phyloP scores from a whole-genome alignment of 2,888 invertebrate species.

The Leucania comma region DNA sequence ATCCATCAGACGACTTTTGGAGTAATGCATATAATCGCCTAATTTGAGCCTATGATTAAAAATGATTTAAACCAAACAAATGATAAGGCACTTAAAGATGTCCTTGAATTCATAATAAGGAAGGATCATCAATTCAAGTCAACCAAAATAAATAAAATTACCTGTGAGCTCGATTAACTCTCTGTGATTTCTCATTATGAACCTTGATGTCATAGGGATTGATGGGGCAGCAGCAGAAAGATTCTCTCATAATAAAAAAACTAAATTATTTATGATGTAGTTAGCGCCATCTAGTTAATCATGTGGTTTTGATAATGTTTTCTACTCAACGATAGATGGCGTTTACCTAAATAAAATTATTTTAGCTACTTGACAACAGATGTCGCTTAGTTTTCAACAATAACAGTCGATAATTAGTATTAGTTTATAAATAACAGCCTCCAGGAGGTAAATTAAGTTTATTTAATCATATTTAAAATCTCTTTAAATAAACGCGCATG shows the following conservation, averaged over 20 bases:
- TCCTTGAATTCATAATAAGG: not conserved
- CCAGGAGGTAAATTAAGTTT: conserved; percentile 5
- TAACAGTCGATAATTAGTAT: conserved; percentile 38
- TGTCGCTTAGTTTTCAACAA: conserved; percentile 57
- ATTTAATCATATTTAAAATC: conserved; percentile 14
- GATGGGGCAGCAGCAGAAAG: not conserved
- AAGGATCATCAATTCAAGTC: too few species aligned
- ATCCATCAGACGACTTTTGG: not conserved
- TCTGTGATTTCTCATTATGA: not conserved
- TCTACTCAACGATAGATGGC: conserved; percentile 69
- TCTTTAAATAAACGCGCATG: conserved; percentile 81
- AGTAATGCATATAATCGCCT: conserved; percentile 8
- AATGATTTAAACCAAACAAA: conserved; percentile 1
- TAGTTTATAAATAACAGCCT: conserved; percentile 10
- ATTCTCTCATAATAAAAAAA: too few species aligned
- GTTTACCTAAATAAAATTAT: not conserved
- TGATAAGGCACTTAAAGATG: not conserved
- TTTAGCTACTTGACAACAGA: conserved; percentile 64
- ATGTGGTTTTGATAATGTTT: not conserved
- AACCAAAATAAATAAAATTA: not conserved
- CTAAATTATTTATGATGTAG: not conserved
- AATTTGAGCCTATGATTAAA: conserved; percentile 12
- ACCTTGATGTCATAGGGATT: not conserved
- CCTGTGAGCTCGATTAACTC: not conserved
- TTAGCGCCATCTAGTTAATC: conserved; percentile 32